Evolutionary conservation across 23 tunicate species (phyloP).

Genomic region (Oikopleura vanhoeffeni): DNA sequence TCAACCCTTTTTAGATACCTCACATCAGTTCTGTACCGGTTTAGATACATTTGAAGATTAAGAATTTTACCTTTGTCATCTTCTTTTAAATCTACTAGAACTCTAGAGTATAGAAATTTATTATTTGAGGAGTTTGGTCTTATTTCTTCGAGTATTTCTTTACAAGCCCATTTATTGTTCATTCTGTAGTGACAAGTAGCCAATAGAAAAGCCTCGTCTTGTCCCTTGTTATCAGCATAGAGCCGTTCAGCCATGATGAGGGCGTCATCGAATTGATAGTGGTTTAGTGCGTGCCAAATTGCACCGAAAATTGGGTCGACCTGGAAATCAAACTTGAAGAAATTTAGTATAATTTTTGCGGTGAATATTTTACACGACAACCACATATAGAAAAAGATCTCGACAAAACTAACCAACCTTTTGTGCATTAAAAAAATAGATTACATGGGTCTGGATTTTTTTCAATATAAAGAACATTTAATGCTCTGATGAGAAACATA

Average conservation of each 20-base stretch:
- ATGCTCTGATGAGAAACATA: no score
- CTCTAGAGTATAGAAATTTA: neutral
- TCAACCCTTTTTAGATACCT: no score
- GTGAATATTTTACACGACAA: no score
- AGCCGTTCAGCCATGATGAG: conserved; percentile 62
- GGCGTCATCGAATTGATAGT: conserved; percentile 74
- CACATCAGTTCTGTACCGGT: no score
- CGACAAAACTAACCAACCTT: no score
- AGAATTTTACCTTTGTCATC: no score
- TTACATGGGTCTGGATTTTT: no score
- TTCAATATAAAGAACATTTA: no score
- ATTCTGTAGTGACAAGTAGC: neutral
- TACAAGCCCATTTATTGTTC: neutral
- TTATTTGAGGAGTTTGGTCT: neutral
- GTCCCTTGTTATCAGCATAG: conserved; percentile 32
- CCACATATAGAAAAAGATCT: no score
- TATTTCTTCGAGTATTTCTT: neutral
- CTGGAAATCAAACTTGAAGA: neutral
- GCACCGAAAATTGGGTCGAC: conserved; percentile 25
- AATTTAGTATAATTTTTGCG: no score
- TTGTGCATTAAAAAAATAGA: no score
- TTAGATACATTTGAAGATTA: no score
- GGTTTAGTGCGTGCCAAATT: conserved; percentile 60
- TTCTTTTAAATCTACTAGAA: neutral
- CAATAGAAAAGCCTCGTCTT: neutral